Evolutionary conservation across 2,113 vertebrate species (phyloP).

Genomic region (Neogobius melanostomus): DNA sequence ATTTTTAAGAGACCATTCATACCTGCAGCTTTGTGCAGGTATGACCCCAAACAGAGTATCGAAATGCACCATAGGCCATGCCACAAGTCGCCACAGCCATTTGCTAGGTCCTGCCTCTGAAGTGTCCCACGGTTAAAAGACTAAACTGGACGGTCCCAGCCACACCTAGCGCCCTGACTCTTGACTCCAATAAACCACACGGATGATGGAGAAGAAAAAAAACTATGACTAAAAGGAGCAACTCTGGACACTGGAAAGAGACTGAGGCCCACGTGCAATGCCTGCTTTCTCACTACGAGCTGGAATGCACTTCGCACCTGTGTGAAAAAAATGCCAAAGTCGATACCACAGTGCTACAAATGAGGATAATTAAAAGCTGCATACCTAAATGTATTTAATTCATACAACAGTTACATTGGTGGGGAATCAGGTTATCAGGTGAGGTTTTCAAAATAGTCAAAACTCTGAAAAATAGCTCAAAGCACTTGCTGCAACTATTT

Average conservation of each 20-base stretch:
- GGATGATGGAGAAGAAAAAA: conserved; percentile 7
- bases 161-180: neutral
- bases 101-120: conserved; percentile 24
- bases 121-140: conserved; percentile 35
- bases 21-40: conserved; percentile 46
- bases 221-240: neutral
- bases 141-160: conserved; percentile 2
- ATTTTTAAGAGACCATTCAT: conserved; percentile 12
- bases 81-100: conserved; percentile 38
- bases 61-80: conserved; percentile 27
- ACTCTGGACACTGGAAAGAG: conserved; percentile 17
- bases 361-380: neutral
- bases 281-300: conserved; percentile 41
- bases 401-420: neutral
- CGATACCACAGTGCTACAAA: conserved; percentile 16
- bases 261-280: conserved; percentile 32
- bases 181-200: conserved; percentile 10
- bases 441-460: too few relatives aligned
- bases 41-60: conserved; percentile 33
- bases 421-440: too few relatives aligned
- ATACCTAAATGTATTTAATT: neutral
- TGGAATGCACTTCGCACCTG: conserved; percentile 62
- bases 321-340: conserved; percentile 54
- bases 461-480: too few relatives aligned
- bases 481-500: too few relatives aligned